phyloP scores from a whole-genome alignment of 1,140 invertebrate species.

The Lutraria rhynchaena region DNA sequence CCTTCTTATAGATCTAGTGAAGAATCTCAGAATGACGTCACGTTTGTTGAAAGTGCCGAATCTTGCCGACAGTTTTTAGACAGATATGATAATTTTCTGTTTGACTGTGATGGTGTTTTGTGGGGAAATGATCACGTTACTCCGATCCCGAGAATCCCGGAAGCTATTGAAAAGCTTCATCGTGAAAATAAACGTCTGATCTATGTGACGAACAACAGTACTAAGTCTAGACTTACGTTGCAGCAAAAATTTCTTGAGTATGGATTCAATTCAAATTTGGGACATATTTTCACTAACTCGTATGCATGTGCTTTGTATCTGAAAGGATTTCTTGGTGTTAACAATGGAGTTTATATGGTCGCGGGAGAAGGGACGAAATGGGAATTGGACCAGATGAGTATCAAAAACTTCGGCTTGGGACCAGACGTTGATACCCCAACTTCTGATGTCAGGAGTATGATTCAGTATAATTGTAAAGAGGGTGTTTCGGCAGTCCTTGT shows the following conservation, averaged over 20 bases:
- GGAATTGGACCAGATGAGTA: slow-evolving; percentile 78
- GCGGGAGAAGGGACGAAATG: slow-evolving; percentile 79
- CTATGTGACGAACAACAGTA: slow-evolving; percentile 78
- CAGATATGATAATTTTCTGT: slow-evolving; percentile 72
- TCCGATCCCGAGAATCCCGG: slow-evolving; percentile 59
- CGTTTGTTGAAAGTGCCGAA: neutral
- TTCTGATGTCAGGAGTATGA: slow-evolving; percentile 59
- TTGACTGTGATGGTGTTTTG: slow-evolving; percentile 77
- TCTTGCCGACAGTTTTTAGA: slow-evolving; percentile 52
- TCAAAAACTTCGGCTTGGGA: slow-evolving; percentile 80
- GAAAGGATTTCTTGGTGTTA: slow-evolving; percentile 63
- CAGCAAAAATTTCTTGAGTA: slow-evolving; percentile 65
- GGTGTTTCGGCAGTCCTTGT: slow-evolving; percentile 75
- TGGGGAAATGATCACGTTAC: slow-evolving; percentile 74
- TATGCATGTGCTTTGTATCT: slow-evolving; percentile 72
- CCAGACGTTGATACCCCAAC: slow-evolving; percentile 68
- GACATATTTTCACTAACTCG: slow-evolving; percentile 71
- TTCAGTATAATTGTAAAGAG: slow-evolving; percentile 63
- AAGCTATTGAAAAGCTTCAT: slow-evolving; percentile 63
- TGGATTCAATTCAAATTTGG: slow-evolving; percentile 67
- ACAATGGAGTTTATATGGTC: slow-evolving; percentile 67
- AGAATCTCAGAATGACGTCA: neutral
- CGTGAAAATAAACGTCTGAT: slow-evolving; percentile 68
- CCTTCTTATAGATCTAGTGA: too few relatives aligned
- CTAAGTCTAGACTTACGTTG: slow-evolving; percentile 57